Base-by-base conservation (phyloP, 2,113 vertebrate species). In the Myanophis thanlyinensis region DNA sequence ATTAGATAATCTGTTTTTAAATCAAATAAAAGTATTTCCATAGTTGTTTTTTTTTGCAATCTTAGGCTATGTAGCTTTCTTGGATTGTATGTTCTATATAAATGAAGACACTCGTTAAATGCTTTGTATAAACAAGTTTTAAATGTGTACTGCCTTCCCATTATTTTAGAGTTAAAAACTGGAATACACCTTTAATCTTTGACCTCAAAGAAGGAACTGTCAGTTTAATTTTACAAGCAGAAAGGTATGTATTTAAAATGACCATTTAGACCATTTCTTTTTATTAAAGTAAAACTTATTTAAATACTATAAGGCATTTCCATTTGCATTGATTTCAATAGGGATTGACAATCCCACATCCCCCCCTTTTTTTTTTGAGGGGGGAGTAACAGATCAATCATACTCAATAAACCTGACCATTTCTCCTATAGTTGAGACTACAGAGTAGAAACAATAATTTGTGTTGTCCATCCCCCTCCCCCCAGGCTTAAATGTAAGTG, bases 151-250 rank as follows among this genome's bases (percentile, higher is more conserved):
- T 56, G 0, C 88, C 62, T 95, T 2, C 13, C 62, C 6, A 89
- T 84, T 80, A 90, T 87, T 88, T 94, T 97, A 99, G 99, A 92
- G 98, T 98, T 7, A 98, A 98, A 97, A 99, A 99, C 96, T 99
- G 99, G 99, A 99, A 99, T 93, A 99, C 99, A 51, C 99, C 99
- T 2, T 96, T 99, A 95, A 99, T 99, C 96, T 99, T 99, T 97
- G 99, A 99, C 96, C 98, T 99, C 94, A 99, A 98, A 97, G 99
- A 99, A 96, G 99, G 98, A 97, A 98, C 98, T 27, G 98, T 99
- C 90, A 99, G 99, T 95, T 98, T 99, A 95, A 99, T 99, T 97
- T 97, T 99, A 48, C 99, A 99, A 94, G 98, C 98, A 0, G 99
- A 99, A 97, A 99, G 98, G 99, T 99, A 97, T 97, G 46, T 95